Evolutionary conservation across 2,797 vertebrate species (phyloP).

Genomic region (Urocyon cinereoargenteus): DNA sequence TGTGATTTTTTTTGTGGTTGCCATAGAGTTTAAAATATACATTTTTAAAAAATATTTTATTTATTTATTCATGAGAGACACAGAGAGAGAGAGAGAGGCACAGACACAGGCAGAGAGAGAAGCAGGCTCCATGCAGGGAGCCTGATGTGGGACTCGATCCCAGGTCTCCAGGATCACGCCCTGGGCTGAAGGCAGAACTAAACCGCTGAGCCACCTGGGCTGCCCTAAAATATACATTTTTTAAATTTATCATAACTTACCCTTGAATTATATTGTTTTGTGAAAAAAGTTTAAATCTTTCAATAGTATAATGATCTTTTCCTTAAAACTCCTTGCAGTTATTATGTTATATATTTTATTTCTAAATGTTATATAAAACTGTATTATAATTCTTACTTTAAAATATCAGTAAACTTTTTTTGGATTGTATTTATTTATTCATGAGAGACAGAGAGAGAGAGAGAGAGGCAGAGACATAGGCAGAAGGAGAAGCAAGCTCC

Average conservation of each 20-base stretch:
- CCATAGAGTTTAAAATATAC: neutral
- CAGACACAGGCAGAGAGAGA: no score
- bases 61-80: no score
- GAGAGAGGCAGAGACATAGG: no score
- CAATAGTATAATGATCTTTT: neutral
- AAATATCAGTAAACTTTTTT: neutral
- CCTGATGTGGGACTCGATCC: no score
- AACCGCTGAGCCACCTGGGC: no score
- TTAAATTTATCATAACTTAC: neutral
- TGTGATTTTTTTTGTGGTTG: neutral
- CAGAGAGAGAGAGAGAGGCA: no score
- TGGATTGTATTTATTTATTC: no score
- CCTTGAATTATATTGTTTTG: neutral
- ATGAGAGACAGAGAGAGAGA: no score
- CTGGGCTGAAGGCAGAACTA: no score
- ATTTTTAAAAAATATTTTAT: neutral
- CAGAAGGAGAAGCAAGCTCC: no score
- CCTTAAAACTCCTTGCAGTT: neutral
- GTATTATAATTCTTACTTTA: neutral
- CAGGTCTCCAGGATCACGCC: no score
- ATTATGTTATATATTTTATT: neutral
- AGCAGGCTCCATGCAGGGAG: no score
- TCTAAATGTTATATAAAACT: neutral
- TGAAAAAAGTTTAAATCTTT: neutral
- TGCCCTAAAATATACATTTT: neutral